phyloP scores from a whole-genome alignment of 1,140 invertebrate species.

The Maniola jurtina region DNA sequence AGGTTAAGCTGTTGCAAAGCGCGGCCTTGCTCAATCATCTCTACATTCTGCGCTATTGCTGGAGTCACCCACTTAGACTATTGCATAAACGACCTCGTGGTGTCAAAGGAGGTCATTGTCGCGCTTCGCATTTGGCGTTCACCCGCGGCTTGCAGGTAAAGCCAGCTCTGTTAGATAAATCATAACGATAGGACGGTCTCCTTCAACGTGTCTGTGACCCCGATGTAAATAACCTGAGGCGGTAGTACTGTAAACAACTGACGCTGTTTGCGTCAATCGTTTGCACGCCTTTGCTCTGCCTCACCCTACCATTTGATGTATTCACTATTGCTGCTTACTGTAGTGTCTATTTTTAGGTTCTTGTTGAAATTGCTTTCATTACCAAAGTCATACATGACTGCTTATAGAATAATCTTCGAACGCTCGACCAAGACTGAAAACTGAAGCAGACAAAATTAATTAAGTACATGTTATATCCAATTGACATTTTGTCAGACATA shows the following conservation, averaged over 20 bases:
- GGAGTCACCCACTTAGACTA: slow-evolving; percentile 59
- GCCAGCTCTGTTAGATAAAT: slow-evolving; percentile 53
- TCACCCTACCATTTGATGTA: slow-evolving; percentile 54
- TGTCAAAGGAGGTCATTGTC: slow-evolving; percentile 74
- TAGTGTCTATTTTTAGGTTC: slow-evolving; percentile 37
- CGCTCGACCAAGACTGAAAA: too few relatives aligned
- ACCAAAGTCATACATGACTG: too few relatives aligned
- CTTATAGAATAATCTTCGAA: too few relatives aligned
- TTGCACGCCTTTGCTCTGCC: slow-evolving; percentile 44
- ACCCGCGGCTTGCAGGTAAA: slow-evolving; percentile 43
- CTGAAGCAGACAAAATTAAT: too few relatives aligned
- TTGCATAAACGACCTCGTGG: slow-evolving; percentile 74
- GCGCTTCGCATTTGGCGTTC: slow-evolving; percentile 43
- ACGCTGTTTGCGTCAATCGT: slow-evolving; percentile 68
- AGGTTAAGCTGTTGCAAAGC: slow-evolving; percentile 27
- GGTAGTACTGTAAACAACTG: slow-evolving; percentile 72
- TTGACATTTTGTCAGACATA: too few relatives aligned
- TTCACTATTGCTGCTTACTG: slow-evolving; percentile 36
- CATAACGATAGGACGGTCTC: slow-evolving; percentile 69
- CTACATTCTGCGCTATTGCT: slow-evolving; percentile 45
- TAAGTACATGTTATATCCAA: too few relatives aligned
- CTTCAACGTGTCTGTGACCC: slow-evolving; percentile 75
- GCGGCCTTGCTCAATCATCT: slow-evolving; percentile 62
- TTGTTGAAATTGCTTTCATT: too few relatives aligned
- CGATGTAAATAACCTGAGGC: slow-evolving; percentile 76